phyloP scores from a whole-genome alignment of 2,888 invertebrate genomes.

The Unio delphinus region DNA sequence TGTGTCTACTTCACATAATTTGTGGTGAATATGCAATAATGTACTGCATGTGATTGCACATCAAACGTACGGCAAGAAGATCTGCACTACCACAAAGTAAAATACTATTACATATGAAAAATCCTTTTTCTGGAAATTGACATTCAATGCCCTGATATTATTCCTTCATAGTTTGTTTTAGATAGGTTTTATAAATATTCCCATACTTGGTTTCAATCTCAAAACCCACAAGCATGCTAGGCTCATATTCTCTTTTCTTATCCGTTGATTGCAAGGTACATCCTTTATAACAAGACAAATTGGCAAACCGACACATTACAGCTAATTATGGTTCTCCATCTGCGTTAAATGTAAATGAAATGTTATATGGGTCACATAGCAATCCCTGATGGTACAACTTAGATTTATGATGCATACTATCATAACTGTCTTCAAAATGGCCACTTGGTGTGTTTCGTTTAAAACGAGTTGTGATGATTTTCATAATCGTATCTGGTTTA shows the following conservation, averaged over 20 bases:
- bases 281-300: constrained; percentile 31
- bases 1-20: constrained; percentile 12
- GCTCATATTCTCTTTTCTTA: constrained; percentile 25
- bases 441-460: not conserved
- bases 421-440: constrained; percentile 17
- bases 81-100: constrained; percentile 16
- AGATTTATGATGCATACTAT: constrained; percentile 15
- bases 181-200: constrained; percentile 27
- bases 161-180: constrained; percentile 7
- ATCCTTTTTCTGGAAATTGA: constrained; percentile 6
- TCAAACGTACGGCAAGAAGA: constrained; percentile 19
- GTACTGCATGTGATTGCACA: constrained; percentile 22
- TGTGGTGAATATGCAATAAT: constrained; percentile 16
- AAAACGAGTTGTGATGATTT: no score
- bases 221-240: constrained; percentile 19
- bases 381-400: constrained; percentile 8
- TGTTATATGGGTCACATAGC: constrained; percentile 15
- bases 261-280: constrained; percentile 14
- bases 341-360: constrained; percentile 20
- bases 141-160: constrained; percentile 6
- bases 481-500: no score
- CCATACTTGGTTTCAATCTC: constrained; percentile 18
- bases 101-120: constrained; percentile 11
- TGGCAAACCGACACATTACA: constrained; percentile 19
- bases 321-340: constrained; percentile 36